Percentiles rank a stretch among this genome's conserved stretches.
These are phyloP conservation scores for Octopus sinensis DNA, from an alignment of 1,140 invertebrate species.

Conservation along the genomic window DNA sequence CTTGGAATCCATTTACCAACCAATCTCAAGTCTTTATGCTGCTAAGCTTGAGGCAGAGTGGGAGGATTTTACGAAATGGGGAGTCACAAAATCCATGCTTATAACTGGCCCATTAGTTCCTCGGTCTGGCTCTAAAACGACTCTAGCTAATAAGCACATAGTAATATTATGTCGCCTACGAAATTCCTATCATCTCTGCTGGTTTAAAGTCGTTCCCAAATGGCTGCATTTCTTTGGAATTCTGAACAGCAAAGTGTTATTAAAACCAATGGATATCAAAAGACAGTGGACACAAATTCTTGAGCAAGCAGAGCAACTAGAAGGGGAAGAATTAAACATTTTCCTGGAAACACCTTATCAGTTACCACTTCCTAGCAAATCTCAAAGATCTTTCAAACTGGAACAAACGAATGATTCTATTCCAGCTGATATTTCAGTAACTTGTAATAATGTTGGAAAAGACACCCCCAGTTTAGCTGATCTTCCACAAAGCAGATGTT, in stretches of 20 bases:
- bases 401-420: too few relatives aligned
- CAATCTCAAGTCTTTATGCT: background rate
- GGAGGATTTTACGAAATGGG: background rate
- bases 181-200: background rate
- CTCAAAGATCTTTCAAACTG: background rate
- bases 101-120: background rate
- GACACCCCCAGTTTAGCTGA: background rate
- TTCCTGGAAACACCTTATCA: background rate
- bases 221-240: conserved; percentile 4
- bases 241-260: background rate
- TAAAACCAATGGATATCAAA: background rate
- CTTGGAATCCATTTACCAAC: background rate
- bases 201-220: conserved; percentile 1
- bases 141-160: background rate
- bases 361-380: background rate
- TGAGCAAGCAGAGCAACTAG: background rate
- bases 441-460: too few relatives aligned
- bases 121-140: background rate
- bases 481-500: background rate
- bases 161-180: background rate
- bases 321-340: background rate
- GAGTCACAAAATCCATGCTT: background rate
- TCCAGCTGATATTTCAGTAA: too few relatives aligned
- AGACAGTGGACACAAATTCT: background rate
- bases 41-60: background rate